These are phyloP conservation scores for Girardinichthys multiradiatus DNA, from an alignment of 2,113 vertebrate genomes.

Conservation along the genomic window DNA sequence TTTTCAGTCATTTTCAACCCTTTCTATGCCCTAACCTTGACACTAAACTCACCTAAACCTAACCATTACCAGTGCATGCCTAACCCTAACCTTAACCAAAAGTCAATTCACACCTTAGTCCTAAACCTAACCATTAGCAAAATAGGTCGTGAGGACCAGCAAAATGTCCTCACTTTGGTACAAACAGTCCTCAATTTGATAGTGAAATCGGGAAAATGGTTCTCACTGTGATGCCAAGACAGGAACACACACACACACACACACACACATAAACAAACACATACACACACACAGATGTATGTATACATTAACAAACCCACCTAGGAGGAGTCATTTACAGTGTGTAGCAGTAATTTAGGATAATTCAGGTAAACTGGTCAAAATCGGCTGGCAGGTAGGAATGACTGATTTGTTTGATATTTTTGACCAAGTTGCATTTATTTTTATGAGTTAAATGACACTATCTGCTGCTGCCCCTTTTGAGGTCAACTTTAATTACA, in stretches of 20 bases:
- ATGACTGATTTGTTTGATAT: slow-evolving; percentile 45
- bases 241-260: slow-evolving; percentile 9
- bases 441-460: slow-evolving; percentile 25
- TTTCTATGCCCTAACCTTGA: too few relatives aligned
- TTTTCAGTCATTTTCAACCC: too few relatives aligned
- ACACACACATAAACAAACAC: slow-evolving; percentile 10
- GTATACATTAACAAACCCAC: slow-evolving; percentile 8
- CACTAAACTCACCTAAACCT: too few relatives aligned
- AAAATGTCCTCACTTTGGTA: too few relatives aligned
- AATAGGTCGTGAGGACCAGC: too few relatives aligned
- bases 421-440: slow-evolving; percentile 22
- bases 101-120: too few relatives aligned
- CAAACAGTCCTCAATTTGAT: too few relatives aligned
- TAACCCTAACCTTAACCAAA: too few relatives aligned
- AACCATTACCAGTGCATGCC: too few relatives aligned
- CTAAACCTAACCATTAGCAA: too few relatives aligned
- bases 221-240: too few relatives aligned
- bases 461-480: slow-evolving; percentile 12
- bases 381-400: slow-evolving; percentile 23
- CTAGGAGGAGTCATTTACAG: slow-evolving; percentile 20
- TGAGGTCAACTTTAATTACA: slow-evolving; percentile 32
- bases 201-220: too few relatives aligned
- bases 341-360: slow-evolving; percentile 20
- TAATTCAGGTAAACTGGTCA: slow-evolving; percentile 45
- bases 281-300: slow-evolving; percentile 12